phyloP scores from a whole-genome alignment of 2,888 invertebrate species.

The Chrysina gloriosa region DNA sequence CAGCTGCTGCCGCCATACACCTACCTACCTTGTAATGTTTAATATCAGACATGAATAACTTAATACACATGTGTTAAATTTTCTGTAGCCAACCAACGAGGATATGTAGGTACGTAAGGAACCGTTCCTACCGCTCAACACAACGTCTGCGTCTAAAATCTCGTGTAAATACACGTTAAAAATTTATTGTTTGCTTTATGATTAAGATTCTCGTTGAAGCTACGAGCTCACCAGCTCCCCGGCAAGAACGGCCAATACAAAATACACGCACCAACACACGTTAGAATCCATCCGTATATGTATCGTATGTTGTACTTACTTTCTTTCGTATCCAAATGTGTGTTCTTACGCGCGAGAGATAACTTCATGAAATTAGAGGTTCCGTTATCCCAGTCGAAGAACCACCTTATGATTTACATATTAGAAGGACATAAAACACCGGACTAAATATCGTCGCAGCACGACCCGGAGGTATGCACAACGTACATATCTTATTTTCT shows the following conservation, averaged over 20 bases:
- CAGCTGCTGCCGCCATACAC: too few relatives aligned
- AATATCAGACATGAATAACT: slow-evolving; percentile 11
- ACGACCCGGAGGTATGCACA: not conserved
- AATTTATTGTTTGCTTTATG: slow-evolving; percentile 43
- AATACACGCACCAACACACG: not conserved
- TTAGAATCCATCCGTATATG: not conserved
- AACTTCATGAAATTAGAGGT: slow-evolving; percentile 50
- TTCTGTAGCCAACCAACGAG: slow-evolving; percentile 19
- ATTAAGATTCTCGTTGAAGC: slow-evolving; percentile 37
- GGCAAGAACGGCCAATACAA: slow-evolving; percentile 34
- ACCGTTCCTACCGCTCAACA: slow-evolving; percentile 4
- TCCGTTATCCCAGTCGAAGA: slow-evolving; percentile 49
- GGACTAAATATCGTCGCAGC: slow-evolving; percentile 42
- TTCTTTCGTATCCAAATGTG: not conserved
- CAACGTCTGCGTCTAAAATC: slow-evolving; percentile 33
- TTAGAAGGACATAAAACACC: slow-evolving; percentile 44
- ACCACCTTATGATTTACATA: slow-evolving; percentile 48
- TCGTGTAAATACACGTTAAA: slow-evolving; percentile 42
- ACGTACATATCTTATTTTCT: slow-evolving; percentile 18
- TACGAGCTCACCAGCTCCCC: slow-evolving; percentile 23
- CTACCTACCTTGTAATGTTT: not conserved
- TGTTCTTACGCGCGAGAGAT: slow-evolving; percentile 35
- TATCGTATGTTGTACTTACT: not conserved
- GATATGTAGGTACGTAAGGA: not conserved
- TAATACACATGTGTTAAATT: slow-evolving; percentile 27